Evolutionary conservation across 2,113 vertebrate species (phyloP).

Genomic region (Naja naja): DNA sequence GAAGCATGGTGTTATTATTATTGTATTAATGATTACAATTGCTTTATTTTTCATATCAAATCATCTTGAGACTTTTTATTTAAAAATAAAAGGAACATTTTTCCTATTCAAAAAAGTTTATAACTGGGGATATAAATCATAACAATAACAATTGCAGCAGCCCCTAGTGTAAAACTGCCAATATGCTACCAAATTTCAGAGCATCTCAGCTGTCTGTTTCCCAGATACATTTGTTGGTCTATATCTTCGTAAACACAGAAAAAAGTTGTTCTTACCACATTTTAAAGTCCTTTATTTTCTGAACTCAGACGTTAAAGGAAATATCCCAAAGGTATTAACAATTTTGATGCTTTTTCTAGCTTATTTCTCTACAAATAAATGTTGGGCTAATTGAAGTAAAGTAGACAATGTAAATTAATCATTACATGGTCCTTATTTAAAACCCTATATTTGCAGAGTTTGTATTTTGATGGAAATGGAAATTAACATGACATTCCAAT

Average conservation of each 20-base stretch:
- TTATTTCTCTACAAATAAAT: constrained; percentile 64
- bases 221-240: neutral
- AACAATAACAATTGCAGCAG: neutral
- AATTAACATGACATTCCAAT: constrained; percentile 23
- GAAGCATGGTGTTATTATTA: neutral
- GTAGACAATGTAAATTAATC: constrained; percentile 44
- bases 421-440: constrained; percentile 54
- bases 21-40: neutral
- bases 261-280: constrained; percentile 31
- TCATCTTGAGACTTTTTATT: neutral
- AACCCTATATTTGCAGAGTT: constrained; percentile 45
- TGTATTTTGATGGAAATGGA: constrained; percentile 50
- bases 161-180: neutral
- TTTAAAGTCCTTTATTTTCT: constrained; percentile 37
- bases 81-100: neutral
- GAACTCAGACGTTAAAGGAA: constrained; percentile 45
- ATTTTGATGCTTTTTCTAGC: too few species aligned
- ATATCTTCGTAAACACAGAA: constrained; percentile 2
- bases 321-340: constrained; percentile 50
- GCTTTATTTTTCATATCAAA: neutral
- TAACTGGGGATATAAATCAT: neutral
- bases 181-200: neutral
- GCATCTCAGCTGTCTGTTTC: neutral
- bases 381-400: constrained; percentile 48
- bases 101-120: neutral